These are phyloP conservation scores for Microcebus murinus DNA, from an alignment of 2,113 vertebrate species.

Conservation along the genomic window DNA sequence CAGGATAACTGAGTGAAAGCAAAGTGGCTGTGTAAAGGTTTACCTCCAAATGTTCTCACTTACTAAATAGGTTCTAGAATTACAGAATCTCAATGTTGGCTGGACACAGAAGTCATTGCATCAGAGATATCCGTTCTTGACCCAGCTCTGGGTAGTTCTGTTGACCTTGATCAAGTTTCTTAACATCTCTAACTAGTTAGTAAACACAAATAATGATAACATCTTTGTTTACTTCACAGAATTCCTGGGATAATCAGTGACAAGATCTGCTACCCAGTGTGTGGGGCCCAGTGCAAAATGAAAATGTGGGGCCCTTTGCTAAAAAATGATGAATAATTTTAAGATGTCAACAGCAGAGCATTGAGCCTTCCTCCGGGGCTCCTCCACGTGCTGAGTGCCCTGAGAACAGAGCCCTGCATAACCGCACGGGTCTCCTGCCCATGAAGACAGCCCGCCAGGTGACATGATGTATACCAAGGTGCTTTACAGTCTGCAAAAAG, in stretches of 20 bases:
- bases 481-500: neutral
- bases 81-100: neutral
- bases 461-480: neutral
- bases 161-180: neutral
- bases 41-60: neutral
- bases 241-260: neutral
- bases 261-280: neutral
- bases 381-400: neutral
- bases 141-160: neutral
- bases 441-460: neutral
- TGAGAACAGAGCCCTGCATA: neutral
- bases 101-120: neutral
- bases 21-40: neutral
- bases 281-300: neutral
- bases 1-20: neutral
- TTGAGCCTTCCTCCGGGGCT: neutral
- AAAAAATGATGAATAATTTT: slow-evolving; percentile 5
- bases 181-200: neutral
- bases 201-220: neutral
- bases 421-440: neutral
- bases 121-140: neutral
- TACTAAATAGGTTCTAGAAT: neutral
- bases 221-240: neutral
- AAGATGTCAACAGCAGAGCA: neutral
- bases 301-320: neutral